Base-by-base conservation (phyloP, 1,140 invertebrate genomes). In the Caenorhabditis elegans region DNA sequence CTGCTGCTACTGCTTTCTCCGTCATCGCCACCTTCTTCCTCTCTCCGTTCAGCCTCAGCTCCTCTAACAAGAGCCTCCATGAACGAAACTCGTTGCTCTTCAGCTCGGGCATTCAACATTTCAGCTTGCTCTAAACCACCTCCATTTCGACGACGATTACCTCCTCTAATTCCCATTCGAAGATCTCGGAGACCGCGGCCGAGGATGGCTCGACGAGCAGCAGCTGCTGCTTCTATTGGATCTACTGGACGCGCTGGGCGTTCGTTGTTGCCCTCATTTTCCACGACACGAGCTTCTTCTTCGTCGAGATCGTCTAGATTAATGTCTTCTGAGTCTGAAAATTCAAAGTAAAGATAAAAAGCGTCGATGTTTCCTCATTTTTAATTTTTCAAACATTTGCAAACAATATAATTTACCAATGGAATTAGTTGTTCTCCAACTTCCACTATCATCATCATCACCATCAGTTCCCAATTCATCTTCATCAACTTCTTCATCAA, bases 241-340 rank as follows among this genome's bases (percentile, higher is more conserved):
- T n/a, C n/a, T 36, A 6, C n/a, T 39, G 60, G 55, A 34, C 8
- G 31, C 5, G 1, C 53, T 60, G 5, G 1, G 17, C 8, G 11
- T 8, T 34, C 28, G 10, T 19, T 28, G 3, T 60, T 17, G 13
- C 26, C 60, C 3, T 70, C 34, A 13, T 39, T 31, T n/a, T 70
- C 60, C 6, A 11, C 60, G 4, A 39, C 34, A 17, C 26, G 10
- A 24, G 26, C 26, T n/a, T 70, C 26, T 3, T 70, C 34, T n/a
- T 70, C 60, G 17, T 70, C 60, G 17, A 70, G 31, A 2, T 70
- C 60, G n/a, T 70, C 60, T 13, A 70, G 60, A 39, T 49, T 77
- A 46, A 77, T 77, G 28, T 77, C 76, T 5, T 77, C 46, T 0
- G 76, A 49, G 13, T 46, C 46, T n/a, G 10, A 26, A 19, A n/a